Percentiles rank a stretch among this genome's conserved stretches.
These are phyloP conservation scores for Andrena bicolor DNA, from an alignment of 2,888 invertebrate genomes.

Conservation along the genomic window DNA sequence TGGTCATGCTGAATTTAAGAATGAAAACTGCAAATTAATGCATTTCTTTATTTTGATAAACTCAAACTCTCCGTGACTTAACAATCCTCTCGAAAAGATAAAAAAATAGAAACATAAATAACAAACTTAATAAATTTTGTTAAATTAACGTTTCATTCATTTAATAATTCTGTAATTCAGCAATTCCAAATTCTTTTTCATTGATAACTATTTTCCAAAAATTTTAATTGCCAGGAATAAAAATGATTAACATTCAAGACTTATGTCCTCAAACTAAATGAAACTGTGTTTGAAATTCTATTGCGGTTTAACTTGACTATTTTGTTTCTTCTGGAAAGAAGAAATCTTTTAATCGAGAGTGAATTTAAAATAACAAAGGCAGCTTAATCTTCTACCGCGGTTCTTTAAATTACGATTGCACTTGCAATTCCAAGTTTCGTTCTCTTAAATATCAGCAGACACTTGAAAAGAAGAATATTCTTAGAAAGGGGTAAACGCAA, in stretches of 20 bases:
- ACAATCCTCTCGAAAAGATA: background rate
- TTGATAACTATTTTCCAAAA: background rate
- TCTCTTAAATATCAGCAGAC: too few relatives aligned
- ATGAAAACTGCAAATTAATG: background rate
- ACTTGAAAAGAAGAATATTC: too few relatives aligned
- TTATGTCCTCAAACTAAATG: too few relatives aligned
- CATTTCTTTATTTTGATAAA: too few relatives aligned
- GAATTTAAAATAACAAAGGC: too few relatives aligned
- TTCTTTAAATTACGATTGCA: too few relatives aligned
- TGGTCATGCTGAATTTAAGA: conserved; percentile 45
- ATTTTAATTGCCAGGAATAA: background rate
- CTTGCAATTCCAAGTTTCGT: background rate
- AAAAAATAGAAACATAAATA: background rate
- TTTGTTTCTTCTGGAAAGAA: background rate
- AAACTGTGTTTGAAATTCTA: background rate
- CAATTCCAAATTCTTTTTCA: conserved; percentile 29
- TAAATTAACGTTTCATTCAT: too few relatives aligned
- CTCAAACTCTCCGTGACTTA: too few relatives aligned
- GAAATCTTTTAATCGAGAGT: background rate
- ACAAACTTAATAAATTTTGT: too few relatives aligned
- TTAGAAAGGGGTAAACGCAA: background rate
- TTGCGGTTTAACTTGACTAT: background rate
- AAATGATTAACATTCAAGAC: background rate
- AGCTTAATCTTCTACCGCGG: too few relatives aligned
- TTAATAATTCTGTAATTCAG: conserved; percentile 27